Evolutionary conservation across 2,113 vertebrate species (phyloP).

Genomic region (Fregetta grallaria): DNA sequence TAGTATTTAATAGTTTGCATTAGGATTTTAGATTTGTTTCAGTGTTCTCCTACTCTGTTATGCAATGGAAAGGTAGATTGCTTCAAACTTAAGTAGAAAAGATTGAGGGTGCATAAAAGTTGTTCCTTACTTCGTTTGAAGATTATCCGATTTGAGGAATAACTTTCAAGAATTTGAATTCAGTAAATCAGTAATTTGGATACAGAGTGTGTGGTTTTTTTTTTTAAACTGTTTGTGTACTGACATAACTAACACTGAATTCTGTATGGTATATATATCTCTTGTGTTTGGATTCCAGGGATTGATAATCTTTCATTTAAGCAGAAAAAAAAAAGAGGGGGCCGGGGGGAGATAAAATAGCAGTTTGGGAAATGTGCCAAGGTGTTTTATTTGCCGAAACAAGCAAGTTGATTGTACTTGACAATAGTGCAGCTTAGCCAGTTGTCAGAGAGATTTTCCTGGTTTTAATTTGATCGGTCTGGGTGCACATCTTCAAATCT

Average conservation of each 20-base stretch:
- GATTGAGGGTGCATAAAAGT: background rate
- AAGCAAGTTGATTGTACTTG: background rate
- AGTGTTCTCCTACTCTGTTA: background rate
- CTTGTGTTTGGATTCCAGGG: background rate
- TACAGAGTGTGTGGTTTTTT: background rate
- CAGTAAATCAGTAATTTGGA: background rate
- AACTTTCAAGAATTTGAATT: background rate
- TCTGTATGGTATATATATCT: background rate
- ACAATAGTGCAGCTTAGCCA: background rate
- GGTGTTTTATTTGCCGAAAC: background rate
- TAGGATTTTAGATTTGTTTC: background rate
- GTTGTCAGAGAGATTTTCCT: background rate
- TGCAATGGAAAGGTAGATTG: background rate
- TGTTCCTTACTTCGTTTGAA: background rate
- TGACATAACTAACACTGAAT: background rate
- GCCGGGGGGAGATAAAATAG: background rate
- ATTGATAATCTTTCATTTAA: background rate
- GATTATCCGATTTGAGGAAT: background rate
- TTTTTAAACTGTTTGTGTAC: background rate
- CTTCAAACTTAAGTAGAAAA: background rate
- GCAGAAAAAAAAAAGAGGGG: background rate
- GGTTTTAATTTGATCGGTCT: background rate
- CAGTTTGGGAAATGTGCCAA: background rate
- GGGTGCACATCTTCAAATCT: background rate
- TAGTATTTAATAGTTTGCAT: background rate